A percentile compares a stretch with the other conserved stretches of the same genome.
Evolutionary conservation across 2,113 vertebrate species (phyloP).

Genomic region (Amblyopsis rosae): DNA sequence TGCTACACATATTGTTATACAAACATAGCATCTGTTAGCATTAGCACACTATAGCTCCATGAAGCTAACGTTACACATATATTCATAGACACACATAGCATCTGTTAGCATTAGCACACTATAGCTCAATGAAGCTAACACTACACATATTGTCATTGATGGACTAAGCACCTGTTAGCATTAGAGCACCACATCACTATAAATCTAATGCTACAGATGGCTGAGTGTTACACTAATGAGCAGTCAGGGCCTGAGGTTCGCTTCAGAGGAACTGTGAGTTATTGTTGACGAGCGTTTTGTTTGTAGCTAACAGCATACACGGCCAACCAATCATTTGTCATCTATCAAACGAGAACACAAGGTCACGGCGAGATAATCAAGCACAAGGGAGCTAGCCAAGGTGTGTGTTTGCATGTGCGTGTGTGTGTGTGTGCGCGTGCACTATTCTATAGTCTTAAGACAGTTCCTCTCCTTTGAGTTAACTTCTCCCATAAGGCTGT

Average conservation of each 20-base stretch:
- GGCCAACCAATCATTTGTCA: conserved; percentile 36
- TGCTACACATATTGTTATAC: neutral
- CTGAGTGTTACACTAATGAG: conserved; percentile 54
- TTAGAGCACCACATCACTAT: conserved; percentile 37
- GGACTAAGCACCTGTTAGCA: conserved; percentile 50
- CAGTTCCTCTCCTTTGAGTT: neutral
- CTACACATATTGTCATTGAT: conserved; percentile 55
- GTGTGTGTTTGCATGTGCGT: neutral
- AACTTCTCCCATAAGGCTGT: conserved; percentile 29
- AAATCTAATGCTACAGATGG: conserved; percentile 68
- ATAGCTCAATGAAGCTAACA: conserved; percentile 32
- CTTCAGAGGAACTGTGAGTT: conserved; percentile 38
- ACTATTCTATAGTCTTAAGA: conserved; percentile 24
- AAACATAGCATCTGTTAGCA: neutral
- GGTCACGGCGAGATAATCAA: conserved; percentile 8
- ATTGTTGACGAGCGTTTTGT: conserved; percentile 42
- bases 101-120: neutral
- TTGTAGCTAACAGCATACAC: conserved; percentile 34
- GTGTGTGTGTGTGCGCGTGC: conserved; percentile 1
- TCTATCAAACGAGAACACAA: conserved; percentile 21
- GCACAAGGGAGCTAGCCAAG: conserved; percentile 1
- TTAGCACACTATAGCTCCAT: no score
- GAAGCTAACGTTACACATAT: conserved; percentile 58
- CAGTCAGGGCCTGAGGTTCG: conserved; percentile 43
- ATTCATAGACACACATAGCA: conserved; percentile 43